These are phyloP conservation scores for Petaurus breviceps DNA, from an alignment of 2,113 vertebrate genomes.

Conservation along the genomic window DNA sequence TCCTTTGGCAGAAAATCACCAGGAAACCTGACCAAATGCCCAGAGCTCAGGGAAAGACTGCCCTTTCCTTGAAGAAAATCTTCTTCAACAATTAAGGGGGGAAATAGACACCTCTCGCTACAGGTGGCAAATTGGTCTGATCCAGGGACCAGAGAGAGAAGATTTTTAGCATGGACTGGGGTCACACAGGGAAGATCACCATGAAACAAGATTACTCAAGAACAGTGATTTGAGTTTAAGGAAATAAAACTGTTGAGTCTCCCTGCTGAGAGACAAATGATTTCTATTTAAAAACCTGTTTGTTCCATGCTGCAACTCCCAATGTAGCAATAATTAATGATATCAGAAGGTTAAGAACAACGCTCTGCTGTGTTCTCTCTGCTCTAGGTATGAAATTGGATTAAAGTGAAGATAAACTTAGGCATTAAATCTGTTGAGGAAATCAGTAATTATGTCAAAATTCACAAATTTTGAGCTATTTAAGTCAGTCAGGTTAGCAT, in stretches of 20 bases:
- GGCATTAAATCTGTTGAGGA: conserved; percentile 80
- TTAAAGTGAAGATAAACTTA: conserved; percentile 84
- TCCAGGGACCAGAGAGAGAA: conserved; percentile 74
- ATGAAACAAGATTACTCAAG: conserved; percentile 75
- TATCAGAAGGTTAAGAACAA: conserved; percentile 85
- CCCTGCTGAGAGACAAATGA: conserved; percentile 89
- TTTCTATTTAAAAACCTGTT: conserved; percentile 88
- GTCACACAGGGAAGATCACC: conserved; percentile 75
- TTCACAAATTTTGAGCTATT: conserved; percentile 75
- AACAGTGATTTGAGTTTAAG: conserved; percentile 69
- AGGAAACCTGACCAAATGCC: conserved; percentile 86
- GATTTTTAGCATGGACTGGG: conserved; percentile 73
- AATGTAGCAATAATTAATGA: conserved; percentile 88
- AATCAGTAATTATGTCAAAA: conserved; percentile 83
- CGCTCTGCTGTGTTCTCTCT: conserved; percentile 80
- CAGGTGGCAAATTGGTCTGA: conserved; percentile 79
- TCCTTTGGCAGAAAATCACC: conserved; percentile 86
- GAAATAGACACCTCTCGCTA: conserved; percentile 76
- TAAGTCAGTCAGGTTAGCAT: conserved; percentile 54
- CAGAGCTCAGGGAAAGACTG: conserved; percentile 78
- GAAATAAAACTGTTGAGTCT: conserved; percentile 82
- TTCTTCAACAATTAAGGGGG: conserved; percentile 79
- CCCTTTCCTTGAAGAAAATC: conserved; percentile 78
- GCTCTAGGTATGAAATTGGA: conserved; percentile 86
- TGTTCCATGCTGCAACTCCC: conserved; percentile 85